A percentile compares a stretch with the other conserved stretches of the same genome.
Conservation (phyloP, 2,888 invertebrate genomes). For the Drosophila percnosoma region DNA sequence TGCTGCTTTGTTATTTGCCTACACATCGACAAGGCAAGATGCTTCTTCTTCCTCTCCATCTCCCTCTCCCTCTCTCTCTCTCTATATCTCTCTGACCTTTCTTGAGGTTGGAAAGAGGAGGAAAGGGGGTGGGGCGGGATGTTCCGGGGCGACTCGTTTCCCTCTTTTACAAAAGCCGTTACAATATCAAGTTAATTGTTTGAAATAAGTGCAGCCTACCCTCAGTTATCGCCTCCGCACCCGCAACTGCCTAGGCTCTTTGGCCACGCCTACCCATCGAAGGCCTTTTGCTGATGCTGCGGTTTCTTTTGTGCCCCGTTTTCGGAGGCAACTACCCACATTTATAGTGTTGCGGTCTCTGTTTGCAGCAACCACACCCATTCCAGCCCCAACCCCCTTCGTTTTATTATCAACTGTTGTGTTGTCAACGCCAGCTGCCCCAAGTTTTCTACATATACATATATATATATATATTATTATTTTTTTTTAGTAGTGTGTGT, state of each 20-base stretch:
- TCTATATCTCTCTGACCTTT: constrained; percentile 38
- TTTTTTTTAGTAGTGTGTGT: constrained; percentile 13
- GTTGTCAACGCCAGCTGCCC: constrained; percentile 74
- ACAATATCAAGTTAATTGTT: constrained; percentile 82
- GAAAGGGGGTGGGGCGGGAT: constrained; percentile 16
- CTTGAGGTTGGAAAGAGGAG: constrained; percentile 2
- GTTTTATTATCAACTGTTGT: constrained; percentile 38
- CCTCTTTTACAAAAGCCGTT: constrained; percentile 69
- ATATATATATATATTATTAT: constrained; percentile 4
- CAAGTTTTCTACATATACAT: constrained; percentile 16
- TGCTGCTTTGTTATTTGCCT: constrained; percentile 59
- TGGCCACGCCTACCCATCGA: constrained; percentile 16
- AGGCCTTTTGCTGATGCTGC: constrained; percentile 75
- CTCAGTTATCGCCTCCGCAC: constrained; percentile 16
- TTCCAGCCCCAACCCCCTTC: neutral
- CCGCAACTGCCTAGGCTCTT: constrained; percentile 21
- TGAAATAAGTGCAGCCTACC: constrained; percentile 75
- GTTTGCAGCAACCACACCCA: constrained; percentile 40
- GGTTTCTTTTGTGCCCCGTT: constrained; percentile 75
- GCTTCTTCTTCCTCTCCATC: constrained; percentile 3
- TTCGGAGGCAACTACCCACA: constrained; percentile 69
- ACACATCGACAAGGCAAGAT: constrained; percentile 49
- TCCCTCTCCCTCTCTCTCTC: neutral
- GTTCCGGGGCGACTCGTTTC: constrained; percentile 34
- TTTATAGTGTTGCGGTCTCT: constrained; percentile 78